Percentiles rank a stretch among this genome's conserved stretches.
These are phyloP conservation scores for Hylaeus anthracinus DNA, from an alignment of 1,140 invertebrate genomes.

Conservation along the genomic window DNA sequence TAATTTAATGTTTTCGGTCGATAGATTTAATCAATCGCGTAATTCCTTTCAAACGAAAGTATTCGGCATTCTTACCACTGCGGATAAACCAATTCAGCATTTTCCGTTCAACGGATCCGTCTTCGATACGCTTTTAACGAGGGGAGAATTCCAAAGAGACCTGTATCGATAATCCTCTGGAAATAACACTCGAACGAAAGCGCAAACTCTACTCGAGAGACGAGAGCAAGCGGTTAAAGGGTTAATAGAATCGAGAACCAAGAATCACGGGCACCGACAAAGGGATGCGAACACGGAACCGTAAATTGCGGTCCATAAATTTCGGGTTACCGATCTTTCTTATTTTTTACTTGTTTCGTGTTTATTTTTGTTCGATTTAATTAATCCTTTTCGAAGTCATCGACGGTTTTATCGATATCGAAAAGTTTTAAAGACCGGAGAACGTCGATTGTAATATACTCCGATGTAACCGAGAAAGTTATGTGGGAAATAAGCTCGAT, in stretches of 20 bases:
- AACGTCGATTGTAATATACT: no score
- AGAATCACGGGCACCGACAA: neutral
- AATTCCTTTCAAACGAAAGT: neutral
- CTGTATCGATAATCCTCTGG: conserved; percentile 16
- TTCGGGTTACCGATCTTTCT: neutral
- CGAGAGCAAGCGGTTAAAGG: conserved; percentile 31
- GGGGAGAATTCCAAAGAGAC: conserved; percentile 3
- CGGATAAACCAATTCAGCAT: neutral
- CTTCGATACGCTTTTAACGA: neutral
- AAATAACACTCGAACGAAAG: neutral
- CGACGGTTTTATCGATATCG: no score
- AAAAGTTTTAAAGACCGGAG: no score
- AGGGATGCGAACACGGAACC: neutral
- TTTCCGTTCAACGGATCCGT: neutral
- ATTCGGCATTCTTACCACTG: neutral
- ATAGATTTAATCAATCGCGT: conserved; percentile 6
- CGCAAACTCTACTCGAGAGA: neutral
- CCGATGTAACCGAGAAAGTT: neutral
- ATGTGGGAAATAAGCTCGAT: neutral
- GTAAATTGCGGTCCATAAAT: neutral
- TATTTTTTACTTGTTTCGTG: neutral
- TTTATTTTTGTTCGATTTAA: no score
- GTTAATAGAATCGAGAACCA: conserved; percentile 19
- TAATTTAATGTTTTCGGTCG: no score
- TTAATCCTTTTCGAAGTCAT: no score